Evolutionary conservation across 2,888 invertebrate species (phyloP).

Genomic region (Drosophila paracracens): DNA sequence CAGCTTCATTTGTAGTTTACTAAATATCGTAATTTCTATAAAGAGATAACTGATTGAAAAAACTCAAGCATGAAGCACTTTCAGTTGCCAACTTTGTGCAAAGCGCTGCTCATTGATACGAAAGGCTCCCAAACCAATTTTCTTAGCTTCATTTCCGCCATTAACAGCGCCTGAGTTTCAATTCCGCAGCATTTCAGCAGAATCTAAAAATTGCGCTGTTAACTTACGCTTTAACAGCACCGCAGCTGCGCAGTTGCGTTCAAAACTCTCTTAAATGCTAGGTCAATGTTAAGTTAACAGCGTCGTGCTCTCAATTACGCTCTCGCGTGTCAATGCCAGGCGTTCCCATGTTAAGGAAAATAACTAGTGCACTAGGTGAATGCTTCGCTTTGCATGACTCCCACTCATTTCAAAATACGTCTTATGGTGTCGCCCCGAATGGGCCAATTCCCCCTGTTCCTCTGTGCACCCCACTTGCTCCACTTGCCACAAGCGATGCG

Average conservation of each 20-base stretch:
- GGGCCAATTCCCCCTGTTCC: slow-evolving; percentile 14
- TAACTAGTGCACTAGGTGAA: slow-evolving; percentile 57
- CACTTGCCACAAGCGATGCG: slow-evolving; percentile 10
- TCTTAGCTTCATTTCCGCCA: slow-evolving; percentile 26
- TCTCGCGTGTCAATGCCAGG: slow-evolving; percentile 42
- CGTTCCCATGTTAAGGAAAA: slow-evolving; percentile 29
- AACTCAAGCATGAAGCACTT: not conserved
- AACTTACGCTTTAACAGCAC: slow-evolving; percentile 21
- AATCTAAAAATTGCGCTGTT: slow-evolving; percentile 19
- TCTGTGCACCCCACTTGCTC: slow-evolving; percentile 2
- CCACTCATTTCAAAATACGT: slow-evolving; percentile 55
- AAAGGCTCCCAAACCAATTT: slow-evolving; percentile 3
- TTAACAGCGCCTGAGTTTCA: slow-evolving; percentile 22
- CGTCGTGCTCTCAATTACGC: slow-evolving; percentile 6
- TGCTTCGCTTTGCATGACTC: slow-evolving; percentile 50
- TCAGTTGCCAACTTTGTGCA: not conserved
- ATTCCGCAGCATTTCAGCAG: slow-evolving; percentile 19
- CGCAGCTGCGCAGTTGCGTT: slow-evolving; percentile 55
- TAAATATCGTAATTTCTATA: not conserved
- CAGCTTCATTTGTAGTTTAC: not conserved
- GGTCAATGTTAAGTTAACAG: slow-evolving; percentile 35
- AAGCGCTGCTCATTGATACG: not conserved
- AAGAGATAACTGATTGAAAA: not conserved
- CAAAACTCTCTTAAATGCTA: slow-evolving; percentile 69
- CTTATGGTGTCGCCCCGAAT: slow-evolving; percentile 42